Evolutionary conservation across 2,888 invertebrate genomes (phyloP).

Genomic region (Dynastes grantii): DNA sequence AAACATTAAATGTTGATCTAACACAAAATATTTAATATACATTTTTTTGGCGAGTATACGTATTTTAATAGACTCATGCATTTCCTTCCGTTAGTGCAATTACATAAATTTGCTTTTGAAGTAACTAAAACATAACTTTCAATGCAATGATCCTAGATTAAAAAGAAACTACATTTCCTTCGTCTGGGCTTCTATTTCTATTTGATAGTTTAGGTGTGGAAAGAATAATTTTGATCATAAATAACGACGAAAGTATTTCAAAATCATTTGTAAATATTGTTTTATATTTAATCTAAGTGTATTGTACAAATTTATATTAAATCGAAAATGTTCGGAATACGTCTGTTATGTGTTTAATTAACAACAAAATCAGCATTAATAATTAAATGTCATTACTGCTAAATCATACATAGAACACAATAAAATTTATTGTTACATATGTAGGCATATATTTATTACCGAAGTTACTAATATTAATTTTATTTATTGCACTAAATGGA

Average conservation of each 20-base stretch:
- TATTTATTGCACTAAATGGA: constrained; percentile 16
- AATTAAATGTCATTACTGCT: constrained; percentile 29
- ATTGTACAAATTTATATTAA: constrained; percentile 41
- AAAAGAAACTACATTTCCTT: no score
- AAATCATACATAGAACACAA: neutral
- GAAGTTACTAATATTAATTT: constrained; percentile 22
- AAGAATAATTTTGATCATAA: constrained; percentile 20
- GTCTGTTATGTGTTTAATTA: constrained; percentile 5
- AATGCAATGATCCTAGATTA: no score
- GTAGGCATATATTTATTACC: constrained; percentile 3
- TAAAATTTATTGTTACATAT: constrained; percentile 15
- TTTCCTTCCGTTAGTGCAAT: no score
- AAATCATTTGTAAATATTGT: constrained; percentile 36
- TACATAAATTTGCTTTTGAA: no score
- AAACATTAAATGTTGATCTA: no score
- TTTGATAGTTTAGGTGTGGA: no score
- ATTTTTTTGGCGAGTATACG: no score
- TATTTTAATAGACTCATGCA: no score
- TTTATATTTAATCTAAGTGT: constrained; percentile 10
- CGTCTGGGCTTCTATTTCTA: no score
- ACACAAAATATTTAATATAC: no score
- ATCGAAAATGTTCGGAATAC: neutral
- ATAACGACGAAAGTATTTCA: neutral
- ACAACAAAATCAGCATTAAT: neutral
- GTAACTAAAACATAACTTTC: no score